These are phyloP conservation scores for Enteromius viviparus DNA, from an alignment of 2,797 vertebrate genomes.

Conservation along the genomic window DNA sequence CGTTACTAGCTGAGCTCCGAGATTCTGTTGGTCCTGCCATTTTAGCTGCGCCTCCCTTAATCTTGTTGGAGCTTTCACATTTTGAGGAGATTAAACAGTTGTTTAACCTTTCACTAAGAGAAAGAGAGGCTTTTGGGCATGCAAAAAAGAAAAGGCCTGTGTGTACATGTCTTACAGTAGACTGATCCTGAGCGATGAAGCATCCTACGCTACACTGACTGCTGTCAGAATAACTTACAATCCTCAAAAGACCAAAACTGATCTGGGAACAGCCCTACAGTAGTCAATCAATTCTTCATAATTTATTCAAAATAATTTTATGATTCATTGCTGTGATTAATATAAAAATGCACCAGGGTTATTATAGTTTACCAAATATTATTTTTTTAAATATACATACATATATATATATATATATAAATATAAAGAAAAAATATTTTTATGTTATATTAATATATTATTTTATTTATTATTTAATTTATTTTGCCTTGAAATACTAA, in stretches of 20 bases:
- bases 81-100: conserved; percentile 56
- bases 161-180: conserved; percentile 23
- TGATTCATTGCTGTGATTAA: conserved; percentile 4
- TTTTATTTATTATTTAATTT: neutral
- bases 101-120: conserved; percentile 58
- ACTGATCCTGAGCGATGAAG: conserved; percentile 16
- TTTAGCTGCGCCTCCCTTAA: conserved; percentile 65
- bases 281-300: neutral
- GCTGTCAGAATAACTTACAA: neutral
- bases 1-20: conserved; percentile 67
- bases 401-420: too few species aligned
- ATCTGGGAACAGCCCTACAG: conserved; percentile 1
- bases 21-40: conserved; percentile 59
- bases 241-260: conserved; percentile 8
- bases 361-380: neutral
- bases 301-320: neutral
- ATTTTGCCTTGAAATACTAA: neutral
- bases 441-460: neutral
- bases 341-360: neutral
- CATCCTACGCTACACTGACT: neutral
- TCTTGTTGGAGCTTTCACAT: conserved; percentile 65
- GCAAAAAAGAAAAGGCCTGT: conserved; percentile 45
- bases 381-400: too few species aligned
- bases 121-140: conserved; percentile 41
- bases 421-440: too few species aligned